Evolutionary conservation across 1,140 invertebrate species (phyloP).

Genomic region (Melitaea cinxia): DNA sequence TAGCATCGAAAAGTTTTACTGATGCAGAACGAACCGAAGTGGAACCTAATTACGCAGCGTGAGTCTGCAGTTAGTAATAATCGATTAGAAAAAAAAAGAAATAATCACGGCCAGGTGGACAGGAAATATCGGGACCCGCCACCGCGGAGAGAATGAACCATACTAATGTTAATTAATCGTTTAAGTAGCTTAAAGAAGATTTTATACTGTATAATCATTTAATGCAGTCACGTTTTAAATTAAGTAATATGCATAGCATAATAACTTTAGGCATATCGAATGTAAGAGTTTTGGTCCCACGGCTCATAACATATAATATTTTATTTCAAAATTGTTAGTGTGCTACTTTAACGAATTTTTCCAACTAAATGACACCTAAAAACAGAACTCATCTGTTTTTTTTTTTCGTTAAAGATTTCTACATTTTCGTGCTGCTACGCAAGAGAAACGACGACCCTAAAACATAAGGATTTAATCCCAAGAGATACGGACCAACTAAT

Average conservation of each 20-base stretch:
- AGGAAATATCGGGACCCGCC: constrained; percentile 59
- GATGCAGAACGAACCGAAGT: constrained; percentile 60
- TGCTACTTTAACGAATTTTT: too few relatives aligned
- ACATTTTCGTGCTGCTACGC: too few relatives aligned
- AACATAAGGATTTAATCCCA: background rate
- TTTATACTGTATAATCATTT: constrained; percentile 36
- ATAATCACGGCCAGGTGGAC: constrained; percentile 52
- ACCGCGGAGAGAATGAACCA: constrained; percentile 61
- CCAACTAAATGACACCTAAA: too few relatives aligned
- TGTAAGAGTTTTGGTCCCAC: background rate
- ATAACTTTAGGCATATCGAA: background rate
- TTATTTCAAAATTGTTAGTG: too few relatives aligned
- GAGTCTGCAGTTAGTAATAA: constrained; percentile 65
- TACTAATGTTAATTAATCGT: constrained; percentile 77
- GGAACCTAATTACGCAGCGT: constrained; percentile 69
- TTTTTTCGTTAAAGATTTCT: too few relatives aligned
- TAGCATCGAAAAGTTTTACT: background rate
- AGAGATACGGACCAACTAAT: background rate
- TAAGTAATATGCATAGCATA: background rate
- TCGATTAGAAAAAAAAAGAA: constrained; percentile 62
- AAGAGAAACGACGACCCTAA: background rate
- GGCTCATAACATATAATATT: too few relatives aligned
- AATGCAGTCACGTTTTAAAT: constrained; percentile 12
- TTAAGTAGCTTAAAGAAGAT: constrained; percentile 57
- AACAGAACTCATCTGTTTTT: too few relatives aligned